Base-by-base conservation (phyloP, 2,888 invertebrate genomes). In the Mesochorus sp. region DNA sequence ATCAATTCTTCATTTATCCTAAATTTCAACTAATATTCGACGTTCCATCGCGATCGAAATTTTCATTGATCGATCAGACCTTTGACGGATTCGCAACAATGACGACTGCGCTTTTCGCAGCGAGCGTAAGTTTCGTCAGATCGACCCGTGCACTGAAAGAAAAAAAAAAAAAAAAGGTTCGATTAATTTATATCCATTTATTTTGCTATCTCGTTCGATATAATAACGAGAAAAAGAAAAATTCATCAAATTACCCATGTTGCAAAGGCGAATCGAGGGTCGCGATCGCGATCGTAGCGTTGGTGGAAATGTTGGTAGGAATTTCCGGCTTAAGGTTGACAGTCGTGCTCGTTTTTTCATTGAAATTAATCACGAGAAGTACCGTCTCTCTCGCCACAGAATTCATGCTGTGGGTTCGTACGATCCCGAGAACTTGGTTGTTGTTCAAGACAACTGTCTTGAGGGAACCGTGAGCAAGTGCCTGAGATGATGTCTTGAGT, bases 281-380 rank as follows among this genome's bases (percentile, higher is more conserved):
- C 5, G 92, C 89, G 0, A 93, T 88, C 3, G 51, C 17, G 6
- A 93, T 88, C 0, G 93, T 92, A 70, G 92, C 89, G 4, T 93
- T 80, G 39, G 91, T 84, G 2, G 90, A 90, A 2, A 85, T 84
- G 0, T 92, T 10, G 3, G 2, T 91, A 53, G 92, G 91, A 73
- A 92, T 92, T 37, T 93, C 91, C 66, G 92, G 91, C 1, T 89
- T 91, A 39, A 95, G 85, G 88, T 94, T 91, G 3, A 95, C 91
- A 0, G 88, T 88, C 85, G 93, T 92, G 0, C 89, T 80, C 17
- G 89, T 82, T n/a, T n/a, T n/a, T n/a, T n/a, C n/a, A n/a, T 94
- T 89, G 0, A 94, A 88, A 74, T 89, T 89, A 10, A 89, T 82
- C 5, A 88, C n/a, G 6, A 89, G 81, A 0, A 82, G 37, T 1